Conservation (phyloP, 2,888 invertebrate species). For the Amblyteles armatorius region DNA sequence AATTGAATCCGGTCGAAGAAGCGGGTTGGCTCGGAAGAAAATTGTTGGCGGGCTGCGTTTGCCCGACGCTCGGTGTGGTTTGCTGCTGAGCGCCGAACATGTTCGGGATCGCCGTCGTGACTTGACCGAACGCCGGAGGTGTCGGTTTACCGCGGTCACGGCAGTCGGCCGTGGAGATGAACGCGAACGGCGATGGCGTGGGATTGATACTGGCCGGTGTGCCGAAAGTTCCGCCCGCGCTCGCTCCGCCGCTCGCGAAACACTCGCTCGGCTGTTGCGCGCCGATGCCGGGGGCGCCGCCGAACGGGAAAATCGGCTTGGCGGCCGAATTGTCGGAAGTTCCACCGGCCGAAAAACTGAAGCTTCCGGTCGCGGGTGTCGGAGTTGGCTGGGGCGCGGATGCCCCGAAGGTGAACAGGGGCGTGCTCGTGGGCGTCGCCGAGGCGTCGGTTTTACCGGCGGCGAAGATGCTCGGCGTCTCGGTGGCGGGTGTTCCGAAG, state of each 20-base stretch:
- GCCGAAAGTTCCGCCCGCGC: constrained; percentile 70
- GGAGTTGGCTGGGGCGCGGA: constrained; percentile 59
- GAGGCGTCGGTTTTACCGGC: constrained; percentile 51
- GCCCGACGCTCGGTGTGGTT: constrained; percentile 64
- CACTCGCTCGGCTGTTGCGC: constrained; percentile 67
- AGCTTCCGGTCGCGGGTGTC: constrained; percentile 73
- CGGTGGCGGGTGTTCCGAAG: constrained; percentile 60
- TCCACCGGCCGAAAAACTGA: constrained; percentile 74
- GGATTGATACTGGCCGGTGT: constrained; percentile 69
- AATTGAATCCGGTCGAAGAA: constrained; percentile 76
- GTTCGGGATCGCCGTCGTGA: constrained; percentile 68
- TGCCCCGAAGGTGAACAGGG: constrained; percentile 78
- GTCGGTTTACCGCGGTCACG: constrained; percentile 60
- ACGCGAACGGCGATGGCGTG: constrained; percentile 72
- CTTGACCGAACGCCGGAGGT: constrained; percentile 75
- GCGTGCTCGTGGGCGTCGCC: constrained; percentile 62
- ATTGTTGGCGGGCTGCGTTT: constrained; percentile 39
- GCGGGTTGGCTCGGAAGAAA: constrained; percentile 66
- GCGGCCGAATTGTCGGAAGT: constrained; percentile 50
- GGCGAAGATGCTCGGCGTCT: constrained; percentile 73
- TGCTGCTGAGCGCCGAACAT: constrained; percentile 77
- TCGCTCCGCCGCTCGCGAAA: constrained; percentile 67
- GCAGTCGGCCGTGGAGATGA: constrained; percentile 74
- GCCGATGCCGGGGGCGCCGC: constrained; percentile 69
- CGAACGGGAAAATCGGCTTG: constrained; percentile 77